These are phyloP conservation scores for Metaphire vulgaris DNA, from an alignment of 1,140 invertebrate genomes.

Conservation along the genomic window DNA sequence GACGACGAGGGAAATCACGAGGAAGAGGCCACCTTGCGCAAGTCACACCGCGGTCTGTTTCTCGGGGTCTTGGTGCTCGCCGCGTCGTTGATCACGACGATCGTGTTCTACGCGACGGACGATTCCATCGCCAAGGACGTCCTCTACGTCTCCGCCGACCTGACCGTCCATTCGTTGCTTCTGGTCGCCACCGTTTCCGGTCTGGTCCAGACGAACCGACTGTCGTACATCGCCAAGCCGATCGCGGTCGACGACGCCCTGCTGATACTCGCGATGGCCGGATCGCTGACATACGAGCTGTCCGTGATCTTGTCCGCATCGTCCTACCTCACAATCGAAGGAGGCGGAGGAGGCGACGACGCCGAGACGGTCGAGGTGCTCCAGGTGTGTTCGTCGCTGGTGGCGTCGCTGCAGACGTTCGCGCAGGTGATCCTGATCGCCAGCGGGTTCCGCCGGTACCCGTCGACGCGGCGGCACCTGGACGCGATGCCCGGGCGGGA, in stretches of 20 bases:
- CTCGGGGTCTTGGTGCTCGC: slow-evolving; percentile 22
- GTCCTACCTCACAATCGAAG: not conserved
- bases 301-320: slow-evolving; percentile 14
- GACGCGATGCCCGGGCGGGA: slow-evolving; percentile 24
- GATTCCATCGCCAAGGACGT: not conserved
- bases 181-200: slow-evolving; percentile 6
- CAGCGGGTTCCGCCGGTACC: slow-evolving; percentile 19
- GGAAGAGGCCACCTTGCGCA: not conserved
- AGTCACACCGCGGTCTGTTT: slow-evolving; percentile 28
- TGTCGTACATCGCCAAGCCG: slow-evolving; percentile 20
- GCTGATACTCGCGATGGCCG: slow-evolving; percentile 22
- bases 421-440: slow-evolving; percentile 24
- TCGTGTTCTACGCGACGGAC: slow-evolving; percentile 12
- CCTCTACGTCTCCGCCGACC: slow-evolving; percentile 11
- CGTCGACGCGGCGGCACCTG: not conserved
- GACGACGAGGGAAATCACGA: slow-evolving; percentile 4
- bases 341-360: not conserved
- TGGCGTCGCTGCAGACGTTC: slow-evolving; percentile 7
- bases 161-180: slow-evolving; percentile 3
- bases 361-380: not conserved
- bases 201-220: not conserved
- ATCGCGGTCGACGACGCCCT: slow-evolving; percentile 23
- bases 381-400: slow-evolving; percentile 6
- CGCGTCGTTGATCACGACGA: not conserved
- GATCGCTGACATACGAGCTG: slow-evolving; percentile 16